These are phyloP conservation scores for Apamea monoglypha DNA, from an alignment of 2,888 invertebrate species.

Conservation along the genomic window DNA sequence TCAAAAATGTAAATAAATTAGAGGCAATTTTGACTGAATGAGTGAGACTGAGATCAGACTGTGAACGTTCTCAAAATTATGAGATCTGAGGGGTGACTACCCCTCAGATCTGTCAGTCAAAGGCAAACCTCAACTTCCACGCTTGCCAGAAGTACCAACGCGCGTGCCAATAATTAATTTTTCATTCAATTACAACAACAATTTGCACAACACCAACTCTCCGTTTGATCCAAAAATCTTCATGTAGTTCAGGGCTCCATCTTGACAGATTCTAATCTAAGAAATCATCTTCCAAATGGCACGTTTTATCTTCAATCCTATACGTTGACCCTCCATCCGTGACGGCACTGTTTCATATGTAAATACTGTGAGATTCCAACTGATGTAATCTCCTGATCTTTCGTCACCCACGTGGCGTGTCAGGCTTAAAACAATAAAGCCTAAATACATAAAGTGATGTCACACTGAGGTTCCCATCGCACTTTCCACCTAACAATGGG, in stretches of 20 bases:
- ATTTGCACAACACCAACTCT: background rate
- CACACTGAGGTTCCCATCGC: conserved; percentile 52
- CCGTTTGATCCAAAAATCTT: background rate
- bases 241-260: too few relatives aligned
- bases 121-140: background rate
- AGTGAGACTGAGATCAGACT: too few relatives aligned
- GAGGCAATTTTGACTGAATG: too few relatives aligned
- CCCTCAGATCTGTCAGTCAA: too few relatives aligned
- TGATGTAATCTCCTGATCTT: conserved; percentile 41
- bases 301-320: background rate
- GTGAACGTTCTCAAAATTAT: too few relatives aligned
- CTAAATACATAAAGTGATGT: conserved; percentile 59
- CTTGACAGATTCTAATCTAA: background rate
- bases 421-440: conserved; percentile 41
- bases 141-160: too few relatives aligned
- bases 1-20: too few relatives aligned
- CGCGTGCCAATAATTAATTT: too few relatives aligned
- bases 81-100: too few relatives aligned
- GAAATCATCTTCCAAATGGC: background rate
- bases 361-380: conserved; percentile 26
- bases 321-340: background rate
- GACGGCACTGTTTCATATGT: conserved; percentile 25
- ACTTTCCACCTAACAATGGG: conserved; percentile 61
- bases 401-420: conserved; percentile 46
- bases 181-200: background rate